Evolutionary conservation across 2,888 invertebrate genomes (phyloP), one percentile per base, ranked within the genome.

Genomic region (Drosophila pseudotalamancana): DNA sequence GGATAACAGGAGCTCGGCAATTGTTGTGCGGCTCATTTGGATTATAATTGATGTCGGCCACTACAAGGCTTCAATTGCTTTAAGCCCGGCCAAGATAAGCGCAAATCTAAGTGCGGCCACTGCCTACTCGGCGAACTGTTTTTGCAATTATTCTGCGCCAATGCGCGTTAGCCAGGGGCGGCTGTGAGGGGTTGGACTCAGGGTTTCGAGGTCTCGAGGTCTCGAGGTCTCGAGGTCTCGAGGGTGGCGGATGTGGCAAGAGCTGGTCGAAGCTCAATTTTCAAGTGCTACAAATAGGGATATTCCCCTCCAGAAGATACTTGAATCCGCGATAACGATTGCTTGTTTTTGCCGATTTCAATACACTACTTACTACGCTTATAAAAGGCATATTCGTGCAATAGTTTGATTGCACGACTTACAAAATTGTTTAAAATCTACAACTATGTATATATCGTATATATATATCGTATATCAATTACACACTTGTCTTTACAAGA

Each of bases 1-100:
- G 88, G 77, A 86, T 88, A 74, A 72, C 50, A 32, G 60, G 37
- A 35, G 48, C 72, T 66, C 23, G 78, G 63, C 77, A 71, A 80
- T 83, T 80, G 74, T 65, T 67, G 77, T 81, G 74, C 77, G 84
- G 69, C 81, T 81, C 81, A 81, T 80, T 81, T 83, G 81, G 81
- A 81, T 81, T 86, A 81, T 81, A 81, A 86, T 81, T 81, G 87
- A 81, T 86, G 87, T 77, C 64, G 56, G 25, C 43, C 39, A 40
- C 23, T 8, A 18, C 32, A 61, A 43, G 49, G 46, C 70, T 66
- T 64, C 69, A 69, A 76, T 78, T 78, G 62, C 71, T 74, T 57
- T 70, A 72, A 73, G 72, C 75, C 51, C 18, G 40, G 39, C 49
- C 59, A 56, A 66, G 60, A 65, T 75, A 85, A 80, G 85, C 83